Base-by-base conservation (phyloP, 64 coral and sea anemone genomes). In the Montipora efflorescens region DNA sequence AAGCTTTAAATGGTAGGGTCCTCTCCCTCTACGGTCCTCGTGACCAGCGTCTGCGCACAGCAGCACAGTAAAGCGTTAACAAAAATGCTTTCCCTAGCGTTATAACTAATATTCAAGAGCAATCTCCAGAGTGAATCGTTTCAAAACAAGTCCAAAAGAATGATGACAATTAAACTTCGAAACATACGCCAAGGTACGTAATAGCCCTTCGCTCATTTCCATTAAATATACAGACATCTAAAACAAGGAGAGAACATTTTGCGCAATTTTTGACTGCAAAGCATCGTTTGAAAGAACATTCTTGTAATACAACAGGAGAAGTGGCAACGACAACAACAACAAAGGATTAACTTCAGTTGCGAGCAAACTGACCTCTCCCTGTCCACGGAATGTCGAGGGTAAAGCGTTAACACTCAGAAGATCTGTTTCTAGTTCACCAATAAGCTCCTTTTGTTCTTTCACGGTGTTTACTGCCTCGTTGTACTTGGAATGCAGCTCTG, bases 321-420 rank as follows among this genome's bases (percentile, higher is more conserved):
- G 53, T 57, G 7, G 13, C 59, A 64, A 14, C 59, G 0, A 16
- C 59, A 71, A 20, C 18, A 71, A 20, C 68, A 23, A 22, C 0
- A 71, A 71, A 15, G 59, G 59, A 57, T 11, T 1, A 48, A 62
- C 48, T 10, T 80, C 46, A 68, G 43, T n/a, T 47, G 2, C 28
- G 2, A 47, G 10, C 49, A 8, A 7, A 19, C 6, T 78, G 84
- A 99, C 98, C 90, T 99, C 98, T 91, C 98, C 98, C 79, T 99
- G 98, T 6, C 98, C 98, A 18, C 98, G 95, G 72, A 89, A 94
- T 77, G 90, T 85, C 47, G 95, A 92, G 0, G 98, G 98, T 1
- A 96, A 75, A 13, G 98, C 98, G 85, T 99, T 99, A 9, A 99
- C 98, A 88, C 95, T 96, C 7, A 99, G 92, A 43, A 99, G 79